A percentile compares a stretch with the other conserved stretches of the same genome.
phyloP scores from a whole-genome alignment of 2,888 invertebrate species.

The Leistus spinibarbis region DNA sequence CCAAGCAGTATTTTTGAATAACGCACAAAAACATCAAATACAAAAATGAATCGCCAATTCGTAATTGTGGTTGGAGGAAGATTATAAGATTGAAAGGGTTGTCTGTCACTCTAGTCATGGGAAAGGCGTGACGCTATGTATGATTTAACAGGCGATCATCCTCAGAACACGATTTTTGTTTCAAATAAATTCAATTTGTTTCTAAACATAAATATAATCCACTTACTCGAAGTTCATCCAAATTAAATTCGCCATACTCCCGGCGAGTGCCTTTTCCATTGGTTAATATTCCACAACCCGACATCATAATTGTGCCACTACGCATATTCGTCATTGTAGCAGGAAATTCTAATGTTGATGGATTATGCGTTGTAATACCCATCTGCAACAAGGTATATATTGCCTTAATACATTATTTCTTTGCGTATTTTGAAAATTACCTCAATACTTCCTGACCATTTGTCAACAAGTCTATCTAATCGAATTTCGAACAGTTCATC shows the following conservation, averaged over 20 bases:
- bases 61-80: no score
- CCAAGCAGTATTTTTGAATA: no score
- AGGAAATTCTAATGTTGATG: conserved; percentile 86
- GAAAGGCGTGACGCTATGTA: no score
- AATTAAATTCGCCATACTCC: conserved; percentile 91
- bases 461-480: conserved; percentile 90
- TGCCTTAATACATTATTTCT: neutral
- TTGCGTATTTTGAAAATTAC: conserved; percentile 50
- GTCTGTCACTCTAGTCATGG: no score
- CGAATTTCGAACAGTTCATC: conserved; percentile 94
- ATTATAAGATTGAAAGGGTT: no score
- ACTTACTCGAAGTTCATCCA: conserved; percentile 84
- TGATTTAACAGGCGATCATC: no score
- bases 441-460: conserved; percentile 95
- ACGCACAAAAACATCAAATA: no score
- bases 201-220: conserved; percentile 44
- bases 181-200: neutral
- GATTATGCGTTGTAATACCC: conserved; percentile 93
- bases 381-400: conserved; percentile 60
- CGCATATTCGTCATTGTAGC: conserved; percentile 98
- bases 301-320: conserved; percentile 93
- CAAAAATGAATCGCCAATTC: no score
- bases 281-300: conserved; percentile 93
- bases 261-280: conserved; percentile 93
- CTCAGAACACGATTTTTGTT: no score